Evolutionary conservation across 2,797 vertebrate species (phyloP).

Genomic region (Periophthalmus magnuspinnatus): DNA sequence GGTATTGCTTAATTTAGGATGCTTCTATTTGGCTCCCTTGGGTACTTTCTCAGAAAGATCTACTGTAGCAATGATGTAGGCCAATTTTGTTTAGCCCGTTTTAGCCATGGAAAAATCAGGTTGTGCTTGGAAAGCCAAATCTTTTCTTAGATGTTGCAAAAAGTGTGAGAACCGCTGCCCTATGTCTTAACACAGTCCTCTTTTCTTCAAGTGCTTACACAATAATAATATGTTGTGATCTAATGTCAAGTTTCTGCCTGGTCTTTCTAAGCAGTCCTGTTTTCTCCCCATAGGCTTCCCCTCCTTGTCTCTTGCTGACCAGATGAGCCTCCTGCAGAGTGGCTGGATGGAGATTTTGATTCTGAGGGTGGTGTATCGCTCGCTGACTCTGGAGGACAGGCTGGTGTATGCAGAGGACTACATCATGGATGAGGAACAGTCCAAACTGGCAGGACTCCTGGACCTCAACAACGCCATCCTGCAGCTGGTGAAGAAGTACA

Average conservation of each 20-base stretch:
- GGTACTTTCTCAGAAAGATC: too few species aligned
- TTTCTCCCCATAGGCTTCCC: conserved; percentile 84
- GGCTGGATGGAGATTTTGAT: conserved; percentile 99
- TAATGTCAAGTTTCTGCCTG: not conserved
- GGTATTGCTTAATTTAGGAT: too few species aligned
- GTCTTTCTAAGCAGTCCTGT: not conserved
- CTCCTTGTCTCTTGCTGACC: conserved; percentile 92
- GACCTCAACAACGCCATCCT: conserved; percentile 96
- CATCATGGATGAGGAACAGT: conserved; percentile 96
- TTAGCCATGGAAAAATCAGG: too few species aligned
- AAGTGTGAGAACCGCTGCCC: not conserved
- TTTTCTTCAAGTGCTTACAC: not conserved
- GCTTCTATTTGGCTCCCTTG: too few species aligned
- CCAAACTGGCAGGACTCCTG: conserved; percentile 91
- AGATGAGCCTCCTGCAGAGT: conserved; percentile 98
- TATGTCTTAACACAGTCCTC: not conserved
- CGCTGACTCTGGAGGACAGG: conserved; percentile 90
- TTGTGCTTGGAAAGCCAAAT: too few species aligned
- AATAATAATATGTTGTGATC: not conserved
- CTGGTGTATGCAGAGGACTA: conserved; percentile 98
- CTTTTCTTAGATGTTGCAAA: too few species aligned
- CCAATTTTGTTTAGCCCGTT: too few species aligned
- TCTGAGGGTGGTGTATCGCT: conserved; percentile 93
- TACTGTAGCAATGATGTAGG: too few species aligned
- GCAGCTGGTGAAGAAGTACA: conserved; percentile 96